Evolutionary conservation across 2,797 vertebrate genomes (phyloP).

Genomic region (Limosa lapponica): DNA sequence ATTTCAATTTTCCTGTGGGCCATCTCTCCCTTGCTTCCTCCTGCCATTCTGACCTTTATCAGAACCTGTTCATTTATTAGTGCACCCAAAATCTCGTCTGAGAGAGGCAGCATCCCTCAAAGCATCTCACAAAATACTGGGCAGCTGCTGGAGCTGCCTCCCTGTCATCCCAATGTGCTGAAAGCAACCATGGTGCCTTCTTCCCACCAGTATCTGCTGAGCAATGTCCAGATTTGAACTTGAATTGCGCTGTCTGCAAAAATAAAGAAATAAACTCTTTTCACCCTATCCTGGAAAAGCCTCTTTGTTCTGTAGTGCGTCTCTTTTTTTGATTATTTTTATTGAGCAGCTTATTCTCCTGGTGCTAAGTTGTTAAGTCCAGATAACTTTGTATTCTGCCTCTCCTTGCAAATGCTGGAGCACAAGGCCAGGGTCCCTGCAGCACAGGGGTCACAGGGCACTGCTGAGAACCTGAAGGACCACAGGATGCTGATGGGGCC

Average conservation of each 20-base stretch:
- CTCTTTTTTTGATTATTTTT: not conserved
- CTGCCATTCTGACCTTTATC: not conserved
- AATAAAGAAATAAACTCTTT: slow-evolving; percentile 50
- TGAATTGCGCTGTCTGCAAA: slow-evolving; percentile 25
- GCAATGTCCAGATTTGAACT: slow-evolving; percentile 18
- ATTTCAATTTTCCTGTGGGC: not conserved
- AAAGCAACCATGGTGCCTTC: not conserved
- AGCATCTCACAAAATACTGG: not conserved
- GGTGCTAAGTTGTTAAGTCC: not conserved
- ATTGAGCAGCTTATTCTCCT: not conserved
- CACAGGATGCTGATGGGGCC: not conserved
- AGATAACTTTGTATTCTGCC: not conserved
- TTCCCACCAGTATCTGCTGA: not conserved
- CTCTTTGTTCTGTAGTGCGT: not conserved
- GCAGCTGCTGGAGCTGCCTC: not conserved
- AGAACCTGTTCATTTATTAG: not conserved
- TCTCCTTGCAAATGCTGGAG: not conserved
- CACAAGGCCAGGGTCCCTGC: not conserved
- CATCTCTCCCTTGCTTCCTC: not conserved
- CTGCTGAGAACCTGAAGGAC: not conserved
- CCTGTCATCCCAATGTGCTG: not conserved
- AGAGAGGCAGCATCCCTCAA: not conserved
- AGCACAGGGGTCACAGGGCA: not conserved
- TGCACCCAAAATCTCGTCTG: not conserved
- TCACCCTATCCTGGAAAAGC: not conserved